Evolutionary conservation across 1,140 invertebrate genomes (phyloP).

Genomic region (Araneus ventricosus): DNA sequence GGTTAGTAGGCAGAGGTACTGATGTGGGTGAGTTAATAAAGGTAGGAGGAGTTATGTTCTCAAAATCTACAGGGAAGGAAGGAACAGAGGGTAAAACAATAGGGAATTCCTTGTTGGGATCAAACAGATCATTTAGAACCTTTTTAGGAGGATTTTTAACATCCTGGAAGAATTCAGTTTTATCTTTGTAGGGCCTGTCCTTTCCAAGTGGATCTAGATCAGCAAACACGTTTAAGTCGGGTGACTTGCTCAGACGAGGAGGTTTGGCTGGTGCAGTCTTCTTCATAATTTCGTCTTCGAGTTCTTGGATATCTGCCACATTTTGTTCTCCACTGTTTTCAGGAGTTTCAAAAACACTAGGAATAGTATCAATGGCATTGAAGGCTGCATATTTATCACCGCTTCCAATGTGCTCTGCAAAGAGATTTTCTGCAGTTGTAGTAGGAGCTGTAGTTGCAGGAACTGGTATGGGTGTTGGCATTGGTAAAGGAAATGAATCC

Average conservation of each 20-base stretch:
- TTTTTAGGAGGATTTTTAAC: conserved; percentile 95
- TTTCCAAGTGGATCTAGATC: conserved; percentile 92
- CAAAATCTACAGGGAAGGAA: conserved; percentile 67
- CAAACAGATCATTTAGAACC: conserved; percentile 89
- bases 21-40: background rate
- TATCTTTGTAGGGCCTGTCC: conserved; percentile 93
- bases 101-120: conserved; percentile 54
- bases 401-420: background rate
- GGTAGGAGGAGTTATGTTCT: background rate
- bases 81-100: conserved; percentile 59
- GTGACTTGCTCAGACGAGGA: conserved; percentile 56
- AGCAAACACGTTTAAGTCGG: conserved; percentile 85
- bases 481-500: conserved; percentile 65
- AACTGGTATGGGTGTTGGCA: conserved; percentile 55
- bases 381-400: conserved; percentile 75
- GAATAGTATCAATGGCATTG: conserved; percentile 45
- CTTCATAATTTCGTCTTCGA: conserved; percentile 46
- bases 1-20: background rate
- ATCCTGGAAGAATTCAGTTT: conserved; percentile 96
- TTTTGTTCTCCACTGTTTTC: background rate
- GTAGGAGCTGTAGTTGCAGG: background rate
- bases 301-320: conserved; percentile 35
- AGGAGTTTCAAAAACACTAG: conserved; percentile 59
- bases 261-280: conserved; percentile 57
- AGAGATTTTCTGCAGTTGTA: background rate